Conservation (phyloP, 2,888 invertebrate genomes). For the Cantharis nigra region DNA sequence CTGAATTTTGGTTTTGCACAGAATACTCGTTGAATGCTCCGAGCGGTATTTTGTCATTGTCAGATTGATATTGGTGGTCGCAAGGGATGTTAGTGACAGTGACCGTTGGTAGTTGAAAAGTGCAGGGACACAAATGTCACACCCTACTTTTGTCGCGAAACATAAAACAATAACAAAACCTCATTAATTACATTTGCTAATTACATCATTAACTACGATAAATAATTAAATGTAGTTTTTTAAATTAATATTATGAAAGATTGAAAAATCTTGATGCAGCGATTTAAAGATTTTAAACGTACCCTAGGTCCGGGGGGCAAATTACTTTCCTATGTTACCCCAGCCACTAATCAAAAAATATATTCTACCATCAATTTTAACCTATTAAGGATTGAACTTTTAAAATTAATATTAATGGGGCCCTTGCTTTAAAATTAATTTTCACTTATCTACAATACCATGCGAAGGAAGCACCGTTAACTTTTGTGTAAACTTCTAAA, state of each 20-base stretch:
- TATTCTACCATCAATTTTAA: not conserved
- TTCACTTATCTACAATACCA: not conserved
- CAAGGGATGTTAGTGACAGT: conserved; percentile 44
- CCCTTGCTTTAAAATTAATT: not conserved
- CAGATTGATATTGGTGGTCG: conserved; percentile 43
- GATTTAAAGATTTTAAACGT: not conserved
- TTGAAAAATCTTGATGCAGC: not conserved
- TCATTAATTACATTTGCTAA: not conserved
- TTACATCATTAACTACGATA: not conserved
- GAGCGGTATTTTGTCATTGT: conserved; percentile 45
- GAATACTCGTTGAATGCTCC: conserved; percentile 34
- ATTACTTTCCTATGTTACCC: not conserved
- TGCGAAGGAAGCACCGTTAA: not conserved
- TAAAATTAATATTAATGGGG: not conserved
- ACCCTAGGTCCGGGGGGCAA: not conserved
- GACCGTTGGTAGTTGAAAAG: conserved; percentile 43
- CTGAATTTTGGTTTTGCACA: conserved; percentile 8
- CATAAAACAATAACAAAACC: conserved; percentile 19
- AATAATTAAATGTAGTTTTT: not conserved
- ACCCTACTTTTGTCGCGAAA: conserved; percentile 12
- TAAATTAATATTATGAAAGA: not conserved
- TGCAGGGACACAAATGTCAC: conserved; percentile 36
- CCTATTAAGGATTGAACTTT: not conserved
- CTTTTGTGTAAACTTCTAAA: not conserved
- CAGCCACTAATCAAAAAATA: not conserved